Conservation (phyloP, 2,113 vertebrate species). For the Abramis brama region DNA sequence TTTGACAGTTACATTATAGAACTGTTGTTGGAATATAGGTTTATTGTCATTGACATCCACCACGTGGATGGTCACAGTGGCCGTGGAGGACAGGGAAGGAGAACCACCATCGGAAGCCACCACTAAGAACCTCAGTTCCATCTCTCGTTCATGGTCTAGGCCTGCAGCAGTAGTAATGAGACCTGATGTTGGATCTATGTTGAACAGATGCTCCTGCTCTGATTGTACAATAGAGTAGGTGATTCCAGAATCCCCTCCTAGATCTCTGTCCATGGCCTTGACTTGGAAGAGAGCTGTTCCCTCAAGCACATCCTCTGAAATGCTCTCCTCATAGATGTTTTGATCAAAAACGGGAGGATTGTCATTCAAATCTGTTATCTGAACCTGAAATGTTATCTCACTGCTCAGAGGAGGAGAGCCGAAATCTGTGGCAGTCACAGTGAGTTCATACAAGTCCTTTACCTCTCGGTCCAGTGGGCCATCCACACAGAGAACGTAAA, state of each 20-base stretch:
- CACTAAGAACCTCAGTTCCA: conserved; percentile 78
- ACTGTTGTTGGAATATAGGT: conserved; percentile 82
- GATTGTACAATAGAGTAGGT: conserved; percentile 75
- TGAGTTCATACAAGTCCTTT: conserved; percentile 79
- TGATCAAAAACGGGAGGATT: conserved; percentile 80
- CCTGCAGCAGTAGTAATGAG: conserved; percentile 72
- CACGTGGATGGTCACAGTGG: conserved; percentile 78
- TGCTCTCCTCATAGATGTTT: conserved; percentile 68
- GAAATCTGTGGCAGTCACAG: conserved; percentile 79
- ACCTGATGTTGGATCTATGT: conserved; percentile 78
- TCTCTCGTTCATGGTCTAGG: conserved; percentile 83
- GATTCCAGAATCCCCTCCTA: conserved; percentile 78
- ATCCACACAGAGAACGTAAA: conserved; percentile 84
- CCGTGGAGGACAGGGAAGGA: conserved; percentile 78
- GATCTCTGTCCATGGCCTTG: conserved; percentile 80
- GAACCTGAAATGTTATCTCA: conserved; percentile 74
- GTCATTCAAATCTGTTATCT: conserved; percentile 84
- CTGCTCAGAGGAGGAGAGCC: conserved; percentile 80
- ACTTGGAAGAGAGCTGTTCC: conserved; percentile 80
- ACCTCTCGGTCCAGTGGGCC: conserved; percentile 82
- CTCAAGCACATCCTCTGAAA: conserved; percentile 79
- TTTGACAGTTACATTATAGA: conserved; percentile 80
- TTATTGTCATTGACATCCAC: conserved; percentile 90
- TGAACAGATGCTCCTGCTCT: conserved; percentile 65
- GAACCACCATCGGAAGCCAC: conserved; percentile 81